Percentiles rank a stretch among this genome's conserved stretches.
These are phyloP conservation scores for Akabosia matsudoensis DNA, from an alignment of 1,140 invertebrate genomes.

Conservation along the genomic window DNA sequence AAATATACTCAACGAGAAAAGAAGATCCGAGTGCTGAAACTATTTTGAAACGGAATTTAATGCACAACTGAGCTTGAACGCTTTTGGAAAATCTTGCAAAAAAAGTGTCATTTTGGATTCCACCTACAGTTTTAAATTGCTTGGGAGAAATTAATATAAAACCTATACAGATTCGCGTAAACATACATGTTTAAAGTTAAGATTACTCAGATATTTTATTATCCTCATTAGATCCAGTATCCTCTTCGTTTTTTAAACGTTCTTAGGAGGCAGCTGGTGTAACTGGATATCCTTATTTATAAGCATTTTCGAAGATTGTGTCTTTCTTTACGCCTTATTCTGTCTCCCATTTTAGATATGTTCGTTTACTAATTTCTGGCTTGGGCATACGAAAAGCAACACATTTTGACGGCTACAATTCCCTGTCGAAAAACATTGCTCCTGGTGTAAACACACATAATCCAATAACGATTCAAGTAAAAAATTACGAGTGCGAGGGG, in stretches of 20 bases:
- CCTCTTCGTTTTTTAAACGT: too few species aligned
- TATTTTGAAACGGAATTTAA: neutral
- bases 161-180: too few species aligned
- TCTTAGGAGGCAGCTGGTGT: neutral
- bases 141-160: neutral
- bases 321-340: too few species aligned
- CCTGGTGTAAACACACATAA: slow-evolving; percentile 10
- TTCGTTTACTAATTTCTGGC: too few species aligned
- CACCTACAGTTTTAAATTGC: neutral
- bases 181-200: too few species aligned
- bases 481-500: too few species aligned
- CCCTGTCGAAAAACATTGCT: slow-evolving; percentile 11
- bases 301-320: too few species aligned
- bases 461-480: neutral
- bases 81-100: neutral
- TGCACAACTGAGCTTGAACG: slow-evolving; percentile 10
- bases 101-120: too few species aligned
- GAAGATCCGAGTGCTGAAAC: neutral
- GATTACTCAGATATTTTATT: too few species aligned
- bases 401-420: slow-evolving; percentile 22
- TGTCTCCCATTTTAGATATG: too few species aligned
- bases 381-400: neutral
- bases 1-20: neutral
- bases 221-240: too few species aligned
- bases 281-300: neutral